A percentile compares a stretch with the other conserved stretches of the same genome.
Conservation (phyloP, 2,113 vertebrate genomes). For the Natator depressus region DNA sequence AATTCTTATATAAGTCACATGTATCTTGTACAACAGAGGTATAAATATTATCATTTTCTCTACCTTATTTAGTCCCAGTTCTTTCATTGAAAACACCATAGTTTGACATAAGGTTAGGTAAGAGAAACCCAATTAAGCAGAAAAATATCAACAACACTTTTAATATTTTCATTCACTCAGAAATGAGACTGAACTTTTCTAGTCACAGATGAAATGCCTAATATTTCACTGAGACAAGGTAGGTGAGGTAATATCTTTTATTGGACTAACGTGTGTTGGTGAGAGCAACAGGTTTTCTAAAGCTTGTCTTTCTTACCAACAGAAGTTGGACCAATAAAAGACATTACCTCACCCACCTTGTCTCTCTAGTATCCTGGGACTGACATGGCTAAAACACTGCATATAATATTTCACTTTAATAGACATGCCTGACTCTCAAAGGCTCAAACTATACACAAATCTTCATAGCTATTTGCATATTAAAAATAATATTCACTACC, state of each 20-base stretch:
- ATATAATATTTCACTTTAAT: conserved; percentile 5
- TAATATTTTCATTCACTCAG: background rate
- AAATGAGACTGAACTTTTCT: conserved; percentile 35
- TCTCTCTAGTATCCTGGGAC: background rate
- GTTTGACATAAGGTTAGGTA: background rate
- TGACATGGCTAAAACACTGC: background rate
- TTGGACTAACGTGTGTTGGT: background rate
- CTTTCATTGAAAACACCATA: background rate
- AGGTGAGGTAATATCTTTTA: background rate
- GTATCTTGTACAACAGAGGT: background rate
- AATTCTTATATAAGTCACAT: background rate
- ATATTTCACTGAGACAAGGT: background rate
- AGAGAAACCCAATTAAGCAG: background rate
- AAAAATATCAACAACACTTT: background rate
- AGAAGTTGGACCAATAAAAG: background rate
- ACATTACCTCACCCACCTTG: background rate
- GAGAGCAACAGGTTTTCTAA: background rate
- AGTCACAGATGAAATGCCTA: background rate
- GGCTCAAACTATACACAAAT: background rate
- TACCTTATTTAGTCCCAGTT: background rate
- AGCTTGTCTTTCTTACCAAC: too few relatives aligned
- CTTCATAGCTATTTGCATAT: background rate
- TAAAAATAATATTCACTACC: background rate
- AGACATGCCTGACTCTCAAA: conserved; percentile 16
- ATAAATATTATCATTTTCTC: background rate